phyloP scores from a whole-genome alignment of 2,797 vertebrate species.

The Eleutherodactylus coqui region DNA sequence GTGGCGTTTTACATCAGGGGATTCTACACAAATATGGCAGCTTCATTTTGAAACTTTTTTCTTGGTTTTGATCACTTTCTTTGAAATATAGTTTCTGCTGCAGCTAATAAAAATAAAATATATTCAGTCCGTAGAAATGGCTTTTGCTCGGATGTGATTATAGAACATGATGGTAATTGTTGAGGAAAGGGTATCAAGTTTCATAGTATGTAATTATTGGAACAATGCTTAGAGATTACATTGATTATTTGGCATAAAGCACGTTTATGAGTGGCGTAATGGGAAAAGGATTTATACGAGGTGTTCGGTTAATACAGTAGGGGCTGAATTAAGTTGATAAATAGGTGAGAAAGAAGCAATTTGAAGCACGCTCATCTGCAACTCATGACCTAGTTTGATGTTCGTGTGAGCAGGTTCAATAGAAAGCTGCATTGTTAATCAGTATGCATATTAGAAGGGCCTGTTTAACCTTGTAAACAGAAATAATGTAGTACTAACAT shows the following conservation, averaged over 20 bases:
- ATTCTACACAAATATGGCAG: not conserved
- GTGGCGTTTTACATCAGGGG: not conserved
- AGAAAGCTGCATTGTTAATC: not conserved
- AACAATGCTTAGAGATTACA: constrained; percentile 32
- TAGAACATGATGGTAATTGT: constrained; percentile 22
- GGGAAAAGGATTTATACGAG: constrained; percentile 8
- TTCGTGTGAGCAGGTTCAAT: not conserved
- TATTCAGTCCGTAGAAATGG: not conserved
- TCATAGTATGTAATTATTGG: constrained; percentile 27
- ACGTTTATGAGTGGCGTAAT: constrained; percentile 27
- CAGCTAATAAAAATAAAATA: not conserved
- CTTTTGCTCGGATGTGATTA: not conserved
- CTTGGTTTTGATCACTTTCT: not conserved
- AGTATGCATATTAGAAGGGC: not conserved
- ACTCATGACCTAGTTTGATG: not conserved
- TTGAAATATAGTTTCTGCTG: not conserved
- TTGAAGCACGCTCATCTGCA: constrained; percentile 28
- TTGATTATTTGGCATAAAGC: constrained; percentile 15
- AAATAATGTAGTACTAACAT: not conserved
- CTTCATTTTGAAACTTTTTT: not conserved
- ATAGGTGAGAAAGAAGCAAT: not conserved
- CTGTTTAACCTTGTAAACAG: not conserved
- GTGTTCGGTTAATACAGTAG: constrained; percentile 3
- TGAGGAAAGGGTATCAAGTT: constrained; percentile 6
- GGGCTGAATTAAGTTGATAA: constrained; percentile 21